Conservation (phyloP, 2,113 vertebrate species). For the Cochlearius cochlearius region DNA sequence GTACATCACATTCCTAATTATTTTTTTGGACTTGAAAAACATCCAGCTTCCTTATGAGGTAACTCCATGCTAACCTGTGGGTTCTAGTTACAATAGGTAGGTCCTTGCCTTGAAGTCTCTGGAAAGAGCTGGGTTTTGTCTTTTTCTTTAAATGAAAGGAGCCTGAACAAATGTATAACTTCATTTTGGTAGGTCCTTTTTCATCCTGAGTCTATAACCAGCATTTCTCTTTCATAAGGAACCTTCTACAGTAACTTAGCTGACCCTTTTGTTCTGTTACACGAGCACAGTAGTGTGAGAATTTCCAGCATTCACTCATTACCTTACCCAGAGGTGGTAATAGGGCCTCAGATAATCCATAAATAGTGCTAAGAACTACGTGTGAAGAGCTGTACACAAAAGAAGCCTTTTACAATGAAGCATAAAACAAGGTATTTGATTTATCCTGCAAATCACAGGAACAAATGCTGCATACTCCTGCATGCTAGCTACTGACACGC, state of each 20-base stretch:
- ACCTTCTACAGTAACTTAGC: neutral
- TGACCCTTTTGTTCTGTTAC: constrained; percentile 34
- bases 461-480: neutral
- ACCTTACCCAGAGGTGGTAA: constrained; percentile 21
- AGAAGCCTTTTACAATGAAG: neutral
- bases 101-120: neutral
- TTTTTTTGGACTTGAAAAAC: neutral
- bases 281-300: neutral
- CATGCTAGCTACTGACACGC: neutral
- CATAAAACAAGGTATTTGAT: constrained; percentile 19
- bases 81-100: neutral
- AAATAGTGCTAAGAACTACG: neutral
- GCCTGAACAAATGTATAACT: neutral
- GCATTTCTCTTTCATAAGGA: constrained; percentile 2
- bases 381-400: constrained; percentile 37
- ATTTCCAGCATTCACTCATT: constrained; percentile 32
- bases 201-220: neutral
- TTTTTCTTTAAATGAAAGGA: constrained; percentile 22
- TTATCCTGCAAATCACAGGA: constrained; percentile 11
- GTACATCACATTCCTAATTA: neutral
- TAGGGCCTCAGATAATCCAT: constrained; percentile 24
- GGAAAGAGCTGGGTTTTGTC: neutral
- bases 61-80: neutral
- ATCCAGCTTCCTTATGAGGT: neutral
- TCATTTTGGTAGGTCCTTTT: neutral